phyloP scores from a whole-genome alignment of 2,797 vertebrate genomes.

The Tadarida brasiliensis region DNA sequence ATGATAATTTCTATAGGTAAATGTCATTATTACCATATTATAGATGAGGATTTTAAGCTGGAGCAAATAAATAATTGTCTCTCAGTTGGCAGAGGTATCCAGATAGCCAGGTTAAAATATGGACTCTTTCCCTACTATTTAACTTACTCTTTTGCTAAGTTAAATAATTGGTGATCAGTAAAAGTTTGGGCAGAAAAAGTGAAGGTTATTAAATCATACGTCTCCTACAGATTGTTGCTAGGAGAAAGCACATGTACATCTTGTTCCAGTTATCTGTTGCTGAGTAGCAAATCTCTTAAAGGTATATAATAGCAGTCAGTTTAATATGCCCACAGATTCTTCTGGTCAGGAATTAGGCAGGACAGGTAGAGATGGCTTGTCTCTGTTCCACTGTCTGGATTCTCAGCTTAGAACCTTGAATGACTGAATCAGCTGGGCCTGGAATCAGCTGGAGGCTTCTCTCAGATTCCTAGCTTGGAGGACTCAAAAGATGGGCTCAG shows the following conservation, averaged over 20 bases:
- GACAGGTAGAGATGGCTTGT: not conserved
- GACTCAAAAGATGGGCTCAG: not conserved
- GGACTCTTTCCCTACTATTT: not conserved
- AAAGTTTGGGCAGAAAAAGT: constrained; percentile 16
- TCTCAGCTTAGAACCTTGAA: constrained; percentile 8
- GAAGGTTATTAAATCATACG: not conserved
- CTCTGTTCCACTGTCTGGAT: not conserved
- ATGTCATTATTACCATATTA: not conserved
- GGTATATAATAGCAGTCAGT: not conserved
- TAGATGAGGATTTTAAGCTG: not conserved
- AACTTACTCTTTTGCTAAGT: not conserved
- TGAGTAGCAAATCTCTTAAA: constrained; percentile 4
- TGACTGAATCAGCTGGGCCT: not conserved
- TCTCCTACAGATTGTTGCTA: not conserved
- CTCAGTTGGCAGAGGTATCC: not conserved
- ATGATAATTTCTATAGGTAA: not conserved
- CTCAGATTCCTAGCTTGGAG: not conserved
- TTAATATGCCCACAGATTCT: not conserved
- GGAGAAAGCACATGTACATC: not conserved
- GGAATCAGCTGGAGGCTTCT: not conserved
- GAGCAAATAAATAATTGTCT: not conserved
- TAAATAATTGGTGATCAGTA: not conserved
- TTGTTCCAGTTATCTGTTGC: not conserved
- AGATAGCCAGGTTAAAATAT: not conserved
- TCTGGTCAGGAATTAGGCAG: not conserved